Base-by-base conservation (phyloP, 2,113 vertebrate species). In the Callipepla squamata region DNA sequence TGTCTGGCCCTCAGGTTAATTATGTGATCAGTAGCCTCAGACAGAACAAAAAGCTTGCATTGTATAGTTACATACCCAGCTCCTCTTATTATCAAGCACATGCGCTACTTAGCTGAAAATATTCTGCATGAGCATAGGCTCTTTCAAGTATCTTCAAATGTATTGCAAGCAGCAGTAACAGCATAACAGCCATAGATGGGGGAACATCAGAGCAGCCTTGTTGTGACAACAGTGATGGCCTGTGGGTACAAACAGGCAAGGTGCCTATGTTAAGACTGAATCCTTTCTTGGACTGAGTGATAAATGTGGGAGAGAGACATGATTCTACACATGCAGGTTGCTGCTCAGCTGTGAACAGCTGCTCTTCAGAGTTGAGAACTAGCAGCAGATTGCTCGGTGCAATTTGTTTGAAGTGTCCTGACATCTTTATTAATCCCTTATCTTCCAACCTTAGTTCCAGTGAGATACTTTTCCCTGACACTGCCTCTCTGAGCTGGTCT, bases 1-100 rank as follows among this genome's bases (percentile, higher is more conserved):
- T 48, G 62, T 89, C 84, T 83, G 69, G 66, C 90, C 74, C 67
- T 72, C 59, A 63, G 91, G 94, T 93, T 92, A 88, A 92, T 61
- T 34, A 73, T 77, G 74, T 73, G 70, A 93, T 73, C 74, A 70
- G 80, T 47, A 91, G 79, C 28, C 81, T 91, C 73, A 75, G 40
- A 40, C 32, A 81, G 81, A 94, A 70, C 0, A 3, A 94, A 75
- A 79, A 87, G 87, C 87, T 89, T 85, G 79, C 59, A 32, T 28
- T 47, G 36, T 61, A 55, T 62, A 92, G 92, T 92, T 87, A 75
- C 66, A 1, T 86, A 80, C 32, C 36, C 32, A 13, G 23, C 22
- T 93, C 47, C 53, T 72, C 61, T 72, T 81, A 48, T 30, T 89
- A 87, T 68, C 87, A 73, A 82, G 87, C 67, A 85, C 36, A 58